phyloP scores from a whole-genome alignment of 2,888 invertebrate species.

The Metacarcinus magister region DNA sequence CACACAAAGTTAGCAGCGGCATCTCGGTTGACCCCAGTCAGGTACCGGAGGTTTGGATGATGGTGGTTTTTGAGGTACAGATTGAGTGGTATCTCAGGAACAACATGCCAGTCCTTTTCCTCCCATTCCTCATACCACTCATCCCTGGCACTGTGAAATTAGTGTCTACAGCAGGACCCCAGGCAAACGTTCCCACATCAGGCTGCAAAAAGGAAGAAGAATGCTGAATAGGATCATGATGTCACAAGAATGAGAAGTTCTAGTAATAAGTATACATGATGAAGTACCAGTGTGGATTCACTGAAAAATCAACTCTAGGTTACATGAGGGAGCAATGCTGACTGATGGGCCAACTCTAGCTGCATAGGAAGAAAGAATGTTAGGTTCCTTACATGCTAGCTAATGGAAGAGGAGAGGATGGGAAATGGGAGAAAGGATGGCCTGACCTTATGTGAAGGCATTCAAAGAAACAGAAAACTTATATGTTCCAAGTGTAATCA shows the following conservation, averaged over 20 bases:
- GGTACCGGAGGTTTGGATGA: slow-evolving; percentile 90
- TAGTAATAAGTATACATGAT: background rate
- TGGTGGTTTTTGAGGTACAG: slow-evolving; percentile 89
- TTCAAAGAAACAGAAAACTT: too few relatives aligned
- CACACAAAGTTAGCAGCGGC: slow-evolving; percentile 93
- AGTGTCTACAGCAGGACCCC: slow-evolving; percentile 95
- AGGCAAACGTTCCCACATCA: slow-evolving; percentile 94
- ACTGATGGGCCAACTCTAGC: background rate
- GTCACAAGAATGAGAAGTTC: background rate
- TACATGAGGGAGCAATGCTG: background rate
- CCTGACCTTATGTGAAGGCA: too few relatives aligned
- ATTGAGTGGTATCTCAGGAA: slow-evolving; percentile 90
- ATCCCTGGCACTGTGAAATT: slow-evolving; percentile 89
- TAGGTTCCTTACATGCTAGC: too few relatives aligned
- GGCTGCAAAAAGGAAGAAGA: slow-evolving; percentile 86
- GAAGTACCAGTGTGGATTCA: background rate
- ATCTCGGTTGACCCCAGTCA: slow-evolving; percentile 96
- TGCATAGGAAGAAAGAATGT: too few relatives aligned
- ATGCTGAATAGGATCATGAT: background rate
- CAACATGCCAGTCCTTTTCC: slow-evolving; percentile 92
- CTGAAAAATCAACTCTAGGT: too few relatives aligned
- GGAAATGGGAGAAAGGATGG: too few relatives aligned
- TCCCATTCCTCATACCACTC: slow-evolving; percentile 94
- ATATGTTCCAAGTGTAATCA: too few relatives aligned
- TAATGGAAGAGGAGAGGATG: too few relatives aligned